phyloP scores from a whole-genome alignment of 2,797 vertebrate genomes.

The Borostomias antarcticus region DNA sequence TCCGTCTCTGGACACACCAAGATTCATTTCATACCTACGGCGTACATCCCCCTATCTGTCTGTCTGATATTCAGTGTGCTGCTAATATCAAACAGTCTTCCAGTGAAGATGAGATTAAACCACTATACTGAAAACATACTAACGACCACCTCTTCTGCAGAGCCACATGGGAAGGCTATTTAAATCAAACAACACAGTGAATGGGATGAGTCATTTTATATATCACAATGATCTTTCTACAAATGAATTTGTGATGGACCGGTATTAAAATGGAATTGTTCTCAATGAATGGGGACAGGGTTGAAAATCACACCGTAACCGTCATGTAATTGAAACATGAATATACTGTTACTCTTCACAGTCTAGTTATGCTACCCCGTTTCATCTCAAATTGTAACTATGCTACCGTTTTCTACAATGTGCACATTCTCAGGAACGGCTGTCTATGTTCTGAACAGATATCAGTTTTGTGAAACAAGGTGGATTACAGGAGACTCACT shows the following conservation, averaged over 20 bases:
- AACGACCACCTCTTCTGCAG: conserved; percentile 9
- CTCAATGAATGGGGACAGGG: background rate
- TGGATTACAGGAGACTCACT: conserved; percentile 81
- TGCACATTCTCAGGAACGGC: too few relatives aligned
- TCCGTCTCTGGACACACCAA: conserved; percentile 1
- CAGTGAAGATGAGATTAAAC: conserved; percentile 68
- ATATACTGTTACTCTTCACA: too few relatives aligned
- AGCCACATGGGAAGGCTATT: conserved; percentile 16
- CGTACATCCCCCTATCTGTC: conserved; percentile 57
- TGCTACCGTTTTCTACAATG: too few relatives aligned
- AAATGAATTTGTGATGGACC: too few relatives aligned
- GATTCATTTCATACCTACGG: conserved; percentile 48
- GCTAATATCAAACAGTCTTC: conserved; percentile 62
- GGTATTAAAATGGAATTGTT: background rate
- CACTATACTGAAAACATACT: conserved; percentile 55
- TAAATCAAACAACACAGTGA: conserved; percentile 9
- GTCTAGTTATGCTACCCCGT: too few relatives aligned
- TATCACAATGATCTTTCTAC: too few relatives aligned
- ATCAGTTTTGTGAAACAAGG: too few relatives aligned
- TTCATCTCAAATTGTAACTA: too few relatives aligned
- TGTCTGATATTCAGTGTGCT: conserved; percentile 69
- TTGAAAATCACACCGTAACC: background rate
- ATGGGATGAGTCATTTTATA: background rate
- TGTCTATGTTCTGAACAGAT: too few relatives aligned
- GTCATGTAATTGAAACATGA: too few relatives aligned